Evolutionary conservation across 2,888 invertebrate species (phyloP).

Genomic region (Mythimna ferrago): DNA sequence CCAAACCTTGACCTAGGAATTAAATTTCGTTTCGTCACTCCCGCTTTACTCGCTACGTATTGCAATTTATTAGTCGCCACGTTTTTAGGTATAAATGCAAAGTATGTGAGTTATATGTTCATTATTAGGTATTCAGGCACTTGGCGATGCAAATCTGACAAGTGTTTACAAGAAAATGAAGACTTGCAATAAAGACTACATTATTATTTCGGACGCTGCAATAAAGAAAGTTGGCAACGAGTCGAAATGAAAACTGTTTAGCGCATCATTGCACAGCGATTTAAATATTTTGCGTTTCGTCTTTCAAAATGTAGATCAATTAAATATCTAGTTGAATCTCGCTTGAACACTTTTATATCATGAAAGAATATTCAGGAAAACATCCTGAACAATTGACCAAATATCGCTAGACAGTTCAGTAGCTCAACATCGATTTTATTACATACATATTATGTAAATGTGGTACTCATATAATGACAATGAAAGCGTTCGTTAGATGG

Average conservation of each 20-base stretch:
- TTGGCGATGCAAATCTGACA: constrained; percentile 47
- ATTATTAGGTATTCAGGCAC: constrained; percentile 29
- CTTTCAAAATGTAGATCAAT: neutral
- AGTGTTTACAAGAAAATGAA: constrained; percentile 40
- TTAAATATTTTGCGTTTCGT: neutral
- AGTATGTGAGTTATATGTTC: constrained; percentile 38
- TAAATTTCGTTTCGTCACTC: constrained; percentile 86
- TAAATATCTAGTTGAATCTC: neutral
- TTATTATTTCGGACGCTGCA: constrained; percentile 38
- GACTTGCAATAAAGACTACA: constrained; percentile 8
- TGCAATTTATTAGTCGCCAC: constrained; percentile 72
- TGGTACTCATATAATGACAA: constrained; percentile 28
- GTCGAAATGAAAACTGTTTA: constrained; percentile 14
- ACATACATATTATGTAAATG: constrained; percentile 14
- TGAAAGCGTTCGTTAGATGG: constrained; percentile 74
- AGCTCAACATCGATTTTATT: neutral
- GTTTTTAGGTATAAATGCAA: constrained; percentile 53
- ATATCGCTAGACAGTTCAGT: constrained; percentile 2
- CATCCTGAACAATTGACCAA: neutral
- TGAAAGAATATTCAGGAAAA: constrained; percentile 15
- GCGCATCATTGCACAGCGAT: neutral
- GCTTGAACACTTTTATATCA: neutral
- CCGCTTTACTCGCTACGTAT: constrained; percentile 73
- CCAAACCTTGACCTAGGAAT: constrained; percentile 90
- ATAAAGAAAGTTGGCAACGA: constrained; percentile 38